Evolutionary conservation across 2,888 invertebrate genomes (phyloP).

Genomic region (Helobdella robusta): DNA sequence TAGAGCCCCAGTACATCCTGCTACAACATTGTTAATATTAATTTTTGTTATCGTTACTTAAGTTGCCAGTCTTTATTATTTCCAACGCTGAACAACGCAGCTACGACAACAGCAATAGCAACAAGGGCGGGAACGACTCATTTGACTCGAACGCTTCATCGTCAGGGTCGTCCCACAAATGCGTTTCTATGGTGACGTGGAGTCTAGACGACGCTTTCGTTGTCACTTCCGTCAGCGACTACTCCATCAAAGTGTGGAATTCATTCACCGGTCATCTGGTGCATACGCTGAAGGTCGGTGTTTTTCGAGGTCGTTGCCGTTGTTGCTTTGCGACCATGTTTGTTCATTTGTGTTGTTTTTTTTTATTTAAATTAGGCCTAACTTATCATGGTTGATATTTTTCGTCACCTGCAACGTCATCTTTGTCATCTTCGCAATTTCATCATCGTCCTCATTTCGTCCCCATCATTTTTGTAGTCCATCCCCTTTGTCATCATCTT

Average conservation of each 20-base stretch:
- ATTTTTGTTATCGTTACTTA: too few species aligned
- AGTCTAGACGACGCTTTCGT: conserved; percentile 75
- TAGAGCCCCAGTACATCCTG: too few species aligned
- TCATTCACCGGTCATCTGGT: conserved; percentile 50
- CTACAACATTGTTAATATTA: too few species aligned
- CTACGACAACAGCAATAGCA: too few species aligned
- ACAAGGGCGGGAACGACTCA: too few species aligned
- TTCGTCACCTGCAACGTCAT: neutral
- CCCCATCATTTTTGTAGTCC: neutral
- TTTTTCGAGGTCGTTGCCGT: neutral
- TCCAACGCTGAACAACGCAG: too few species aligned
- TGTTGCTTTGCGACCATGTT: neutral
- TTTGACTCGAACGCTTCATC: neutral
- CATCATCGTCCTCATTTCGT: neutral
- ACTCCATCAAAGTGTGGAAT: conserved; percentile 68
- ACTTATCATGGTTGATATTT: neutral
- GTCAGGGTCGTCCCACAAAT: conserved; percentile 44
- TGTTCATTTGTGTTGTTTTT: neutral
- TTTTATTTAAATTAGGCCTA: neutral
- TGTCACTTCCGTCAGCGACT: conserved; percentile 83
- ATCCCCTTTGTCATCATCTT: neutral
- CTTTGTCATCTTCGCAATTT: neutral
- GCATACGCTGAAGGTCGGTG: conserved; percentile 52
- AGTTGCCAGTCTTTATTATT: too few species aligned
- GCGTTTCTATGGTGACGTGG: conserved; percentile 96